Base-by-base conservation (phyloP, 2,888 invertebrate genomes). In the Parnassius orleans region DNA sequence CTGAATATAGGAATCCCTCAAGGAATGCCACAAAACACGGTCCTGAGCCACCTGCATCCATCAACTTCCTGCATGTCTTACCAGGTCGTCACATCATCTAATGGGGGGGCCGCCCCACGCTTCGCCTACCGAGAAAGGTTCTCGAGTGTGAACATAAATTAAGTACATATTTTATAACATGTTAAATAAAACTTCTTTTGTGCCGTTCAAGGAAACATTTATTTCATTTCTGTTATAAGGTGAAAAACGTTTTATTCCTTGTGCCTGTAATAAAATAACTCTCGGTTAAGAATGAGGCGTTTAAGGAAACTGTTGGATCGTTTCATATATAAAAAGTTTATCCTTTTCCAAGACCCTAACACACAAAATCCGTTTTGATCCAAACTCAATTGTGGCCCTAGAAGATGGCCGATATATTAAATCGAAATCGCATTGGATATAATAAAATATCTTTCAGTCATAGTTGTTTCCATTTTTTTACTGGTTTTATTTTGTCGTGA, bases 321-420 rank as follows among this genome's bases (percentile, higher is more conserved):
- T 60, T 64, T 44, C 44, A 57, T 2, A 12, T 24, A 60, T 53
- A 60, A 63, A 60, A 7, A 43, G 43, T 60, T 60, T 60, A 52
- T 60, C 56, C 53, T 24, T 48, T 52, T 10, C 53, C 15, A 44
- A 24, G 46, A 24, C 47, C 46, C 15, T 50, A 53, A 59, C 51
- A 11, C 53, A 48, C 56, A 24, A 64, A 64, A 64, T 60, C 63
- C 60, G 47, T 57, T 59, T 53, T 48, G 60, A 64, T 60, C 56
- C 56, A 47, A 64, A 60, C 63, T 53, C 56, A 60, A 60, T 60
- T 55, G 56, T 59, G 59, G 60, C 48, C 63, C 63, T 44, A 48
- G 41, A 64, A 42, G 57, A 53, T 58, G 48, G 54, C 46, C 55
- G 53, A 63, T 56, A 48, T 60, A 60, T 64, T 64, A 64, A 64